These are phyloP conservation scores for Chouioia cunea DNA, from an alignment of 2,888 invertebrate species.

Conservation along the genomic window DNA sequence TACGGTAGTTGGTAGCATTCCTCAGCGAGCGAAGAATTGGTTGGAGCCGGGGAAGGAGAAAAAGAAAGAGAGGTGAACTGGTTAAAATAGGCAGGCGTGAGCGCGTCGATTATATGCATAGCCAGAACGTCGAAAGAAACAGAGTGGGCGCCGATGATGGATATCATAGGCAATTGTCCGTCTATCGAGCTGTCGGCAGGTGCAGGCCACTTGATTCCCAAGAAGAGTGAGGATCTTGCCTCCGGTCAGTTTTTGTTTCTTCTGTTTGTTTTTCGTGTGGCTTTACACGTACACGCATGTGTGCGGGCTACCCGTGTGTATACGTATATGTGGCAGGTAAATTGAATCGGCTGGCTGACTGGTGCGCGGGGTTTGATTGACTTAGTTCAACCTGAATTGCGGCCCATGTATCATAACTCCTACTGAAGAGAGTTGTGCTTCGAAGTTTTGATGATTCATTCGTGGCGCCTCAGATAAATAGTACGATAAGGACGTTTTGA, in stretches of 20 bases:
- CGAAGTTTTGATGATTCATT: too few relatives aligned
- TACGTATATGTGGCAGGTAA: background rate
- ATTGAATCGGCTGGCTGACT: background rate
- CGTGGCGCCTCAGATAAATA: too few relatives aligned
- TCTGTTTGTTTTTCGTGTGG: background rate
- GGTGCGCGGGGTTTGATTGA: background rate
- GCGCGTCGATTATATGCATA: conserved; percentile 57
- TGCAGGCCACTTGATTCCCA: conserved; percentile 47
- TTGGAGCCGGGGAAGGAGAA: background rate
- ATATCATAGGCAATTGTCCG: conserved; percentile 60
- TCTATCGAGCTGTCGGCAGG: conserved; percentile 59
- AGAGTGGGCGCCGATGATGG: conserved; percentile 58
- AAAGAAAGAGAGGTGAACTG: conserved; percentile 2
- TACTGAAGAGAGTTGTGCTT: too few relatives aligned
- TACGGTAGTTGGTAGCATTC: conserved; percentile 12
- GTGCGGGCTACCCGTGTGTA: background rate
- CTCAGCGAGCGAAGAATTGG: background rate
- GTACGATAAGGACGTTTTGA: too few relatives aligned
- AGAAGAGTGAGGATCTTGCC: conserved; percentile 19
- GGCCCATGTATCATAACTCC: too few relatives aligned
- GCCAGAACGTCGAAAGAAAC: background rate
- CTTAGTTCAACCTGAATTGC: too few relatives aligned
- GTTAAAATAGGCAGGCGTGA: conserved; percentile 60
- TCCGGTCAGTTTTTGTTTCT: background rate
- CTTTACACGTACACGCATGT: too few relatives aligned